phyloP scores from a whole-genome alignment of 2,888 invertebrate genomes.

The Cephonodes hylas region DNA sequence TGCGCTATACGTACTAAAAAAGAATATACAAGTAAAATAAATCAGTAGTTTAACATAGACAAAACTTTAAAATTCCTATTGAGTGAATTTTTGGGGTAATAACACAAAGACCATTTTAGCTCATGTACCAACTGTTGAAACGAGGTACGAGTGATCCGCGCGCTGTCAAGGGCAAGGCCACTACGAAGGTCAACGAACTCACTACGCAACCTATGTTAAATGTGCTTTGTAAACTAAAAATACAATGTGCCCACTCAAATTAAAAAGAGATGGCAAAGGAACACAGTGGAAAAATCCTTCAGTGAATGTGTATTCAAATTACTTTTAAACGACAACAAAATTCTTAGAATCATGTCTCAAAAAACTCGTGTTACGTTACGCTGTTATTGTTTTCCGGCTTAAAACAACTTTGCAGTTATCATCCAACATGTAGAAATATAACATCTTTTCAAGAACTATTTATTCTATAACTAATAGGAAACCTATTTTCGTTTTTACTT shows the following conservation, averaged over 20 bases:
- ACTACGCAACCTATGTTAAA: slow-evolving; percentile 16
- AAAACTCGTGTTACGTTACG: background rate
- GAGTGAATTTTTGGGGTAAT: background rate
- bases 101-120: background rate
- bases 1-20: too few species aligned
- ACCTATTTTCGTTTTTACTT: too few species aligned
- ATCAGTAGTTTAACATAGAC: slow-evolving; percentile 14
- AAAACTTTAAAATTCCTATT: background rate
- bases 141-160: slow-evolving; percentile 41
- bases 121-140: background rate
- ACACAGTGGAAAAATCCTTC: background rate
- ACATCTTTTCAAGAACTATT: too few species aligned
- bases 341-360: background rate
- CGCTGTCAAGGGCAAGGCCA: slow-evolving; percentile 74
- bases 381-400: too few species aligned
- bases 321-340: background rate
- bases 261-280: background rate
- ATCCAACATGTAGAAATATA: too few species aligned
- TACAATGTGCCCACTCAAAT: background rate
- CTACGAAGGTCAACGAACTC: slow-evolving; percentile 53
- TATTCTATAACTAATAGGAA: too few species aligned
- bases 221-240: background rate
- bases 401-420: too few species aligned
- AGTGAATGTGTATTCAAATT: background rate
- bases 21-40: too few species aligned